Base-by-base conservation (phyloP, 2,113 vertebrate genomes). In the Serinus canaria region DNA sequence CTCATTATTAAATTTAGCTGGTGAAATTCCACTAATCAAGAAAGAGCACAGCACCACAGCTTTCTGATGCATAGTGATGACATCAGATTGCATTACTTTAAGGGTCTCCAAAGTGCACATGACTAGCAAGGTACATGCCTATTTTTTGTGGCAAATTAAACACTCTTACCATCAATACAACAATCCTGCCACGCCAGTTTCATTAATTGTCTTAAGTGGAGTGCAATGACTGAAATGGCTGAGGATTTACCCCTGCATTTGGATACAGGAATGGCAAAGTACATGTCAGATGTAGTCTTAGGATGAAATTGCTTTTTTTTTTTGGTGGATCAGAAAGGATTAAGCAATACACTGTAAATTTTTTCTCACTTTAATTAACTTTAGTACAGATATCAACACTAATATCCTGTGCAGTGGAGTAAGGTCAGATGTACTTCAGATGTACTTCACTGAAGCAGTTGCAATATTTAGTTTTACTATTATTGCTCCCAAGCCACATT, bases 241-340 rank as follows among this genome's bases (percentile, higher is more conserved):
- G 24, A 73, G 43, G 37, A 66, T 66, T 88, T 53, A 49, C 31
- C 10, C 9, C 17, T 74, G 28, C 9, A 11, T 37, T 6, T 28
- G 62, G 37, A 44, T 77, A 30, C 1, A 35, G 11, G 11, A 13
- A 55, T 74, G 25, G 18, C 13, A 87, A 64, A 63, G 20, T 28
- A 6, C 17, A 27, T 4, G 2, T 21, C 15, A 86, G 25, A 33
- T 41, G 7, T 24, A 58, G 13, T 22, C 15, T 74, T 39, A 77
- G n/a, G 16, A 58, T 0, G 0, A 52, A n/a, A 79, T 55, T 60
- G 13, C 2, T 56, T 1, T 4, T 49, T 9, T 55, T 35, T 62
- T 86, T 62, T 43, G 1, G 20, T 87, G 43, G 25, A 14, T 21
- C 63, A 49, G 28, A 78, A 83, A 39, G 19, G 13, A 35, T 50